A percentile compares a stretch with the other conserved stretches of the same genome.
These are phyloP conservation scores for Drosophila seguyi DNA, from an alignment of 1,140 invertebrate genomes.

Conservation along the genomic window DNA sequence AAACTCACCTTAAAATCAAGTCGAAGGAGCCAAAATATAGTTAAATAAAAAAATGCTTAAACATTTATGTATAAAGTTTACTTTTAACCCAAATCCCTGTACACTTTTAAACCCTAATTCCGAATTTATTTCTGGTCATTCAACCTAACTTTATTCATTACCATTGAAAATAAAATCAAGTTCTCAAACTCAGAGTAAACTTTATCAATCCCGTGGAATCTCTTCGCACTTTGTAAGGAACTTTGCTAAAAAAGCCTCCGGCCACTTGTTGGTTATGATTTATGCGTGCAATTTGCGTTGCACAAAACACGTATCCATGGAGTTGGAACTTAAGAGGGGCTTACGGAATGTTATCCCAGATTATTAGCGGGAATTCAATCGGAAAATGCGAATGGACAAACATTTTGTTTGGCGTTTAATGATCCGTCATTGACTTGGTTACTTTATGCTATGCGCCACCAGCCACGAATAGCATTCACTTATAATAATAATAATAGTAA, in stretches of 20 bases:
- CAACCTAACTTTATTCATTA: neutral
- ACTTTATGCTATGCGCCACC: constrained; percentile 66
- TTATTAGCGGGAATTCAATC: constrained; percentile 62
- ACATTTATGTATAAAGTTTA: neutral
- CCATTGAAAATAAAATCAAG: neutral
- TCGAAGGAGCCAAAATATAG: too few relatives aligned
- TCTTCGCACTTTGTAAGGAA: neutral
- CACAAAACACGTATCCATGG: constrained; percentile 56
- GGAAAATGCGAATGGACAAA: constrained; percentile 56
- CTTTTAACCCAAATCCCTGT: neutral
- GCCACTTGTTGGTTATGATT: constrained; percentile 66
- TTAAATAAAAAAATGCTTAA: neutral
- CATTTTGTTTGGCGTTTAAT: constrained; percentile 67
- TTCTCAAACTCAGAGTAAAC: neutral
- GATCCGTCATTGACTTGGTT: constrained; percentile 67
- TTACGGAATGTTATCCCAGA: constrained; percentile 63
- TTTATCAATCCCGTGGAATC: constrained; percentile 47
- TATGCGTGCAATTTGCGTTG: constrained; percentile 64
- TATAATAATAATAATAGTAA: constrained; percentile 42
- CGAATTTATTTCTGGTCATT: neutral
- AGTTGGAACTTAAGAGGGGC: constrained; percentile 33
- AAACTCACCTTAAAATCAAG: neutral
- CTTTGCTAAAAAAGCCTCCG: constrained; percentile 2
- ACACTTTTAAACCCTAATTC: neutral
- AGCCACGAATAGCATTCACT: constrained; percentile 38